These are phyloP conservation scores for Ormia ochracea DNA, from an alignment of 2,888 invertebrate species.

Conservation along the genomic window DNA sequence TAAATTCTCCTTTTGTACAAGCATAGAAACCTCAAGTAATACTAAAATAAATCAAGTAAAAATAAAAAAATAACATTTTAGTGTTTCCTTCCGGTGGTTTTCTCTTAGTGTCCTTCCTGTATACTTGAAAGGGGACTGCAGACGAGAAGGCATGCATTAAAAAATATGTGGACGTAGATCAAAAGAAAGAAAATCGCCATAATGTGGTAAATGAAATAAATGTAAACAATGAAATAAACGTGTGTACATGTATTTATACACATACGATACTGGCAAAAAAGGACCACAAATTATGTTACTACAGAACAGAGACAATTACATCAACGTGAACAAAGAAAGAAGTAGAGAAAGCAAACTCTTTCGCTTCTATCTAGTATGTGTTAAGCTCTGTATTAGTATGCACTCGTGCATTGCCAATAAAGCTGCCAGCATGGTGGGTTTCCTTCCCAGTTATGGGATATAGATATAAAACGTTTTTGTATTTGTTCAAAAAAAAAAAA, in stretches of 20 bases:
- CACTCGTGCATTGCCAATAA: too few species aligned
- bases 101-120: conserved; percentile 73
- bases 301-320: conserved; percentile 3
- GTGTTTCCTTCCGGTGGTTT: conserved; percentile 74
- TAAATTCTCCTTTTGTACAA: not conserved
- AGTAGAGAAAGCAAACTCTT: conserved; percentile 3
- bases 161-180: conserved; percentile 21
- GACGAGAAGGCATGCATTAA: not conserved
- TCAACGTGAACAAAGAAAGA: not conserved
- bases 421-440: too few species aligned
- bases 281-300: conserved; percentile 43
- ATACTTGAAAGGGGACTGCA: conserved; percentile 36
- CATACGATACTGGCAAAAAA: conserved; percentile 40
- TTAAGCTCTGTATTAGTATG: not conserved
- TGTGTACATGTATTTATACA: too few species aligned
- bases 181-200: conserved; percentile 38
- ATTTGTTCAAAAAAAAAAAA: too few species aligned
- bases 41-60: not conserved
- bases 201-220: conserved; percentile 35
- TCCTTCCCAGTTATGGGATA: too few species aligned
- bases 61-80: conserved; percentile 69
- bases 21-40: not conserved
- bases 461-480: too few species aligned
- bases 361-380: not conserved
- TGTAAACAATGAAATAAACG: not conserved